Conservation (phyloP, 2,113 vertebrate species). For the Riparia riparia region DNA sequence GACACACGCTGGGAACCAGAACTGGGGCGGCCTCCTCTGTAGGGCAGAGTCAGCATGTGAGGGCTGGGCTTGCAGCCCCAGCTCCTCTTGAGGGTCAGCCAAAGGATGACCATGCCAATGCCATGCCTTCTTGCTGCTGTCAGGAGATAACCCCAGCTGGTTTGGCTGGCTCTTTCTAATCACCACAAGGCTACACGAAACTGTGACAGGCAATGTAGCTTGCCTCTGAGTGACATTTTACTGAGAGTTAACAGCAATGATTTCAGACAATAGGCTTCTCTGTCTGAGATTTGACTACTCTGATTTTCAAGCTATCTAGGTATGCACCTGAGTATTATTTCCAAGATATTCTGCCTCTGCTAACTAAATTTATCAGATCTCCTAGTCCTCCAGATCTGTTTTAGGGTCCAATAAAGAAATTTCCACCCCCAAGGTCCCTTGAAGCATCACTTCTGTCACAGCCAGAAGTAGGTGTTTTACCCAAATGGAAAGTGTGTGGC, state of each 20-base stretch:
- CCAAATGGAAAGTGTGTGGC: neutral
- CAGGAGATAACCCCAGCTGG: neutral
- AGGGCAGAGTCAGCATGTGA: rapidly evolving
- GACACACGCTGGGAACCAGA: neutral
- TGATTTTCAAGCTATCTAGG: neutral
- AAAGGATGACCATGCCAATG: neutral
- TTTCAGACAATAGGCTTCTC: neutral
- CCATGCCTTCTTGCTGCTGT: rapidly evolving
- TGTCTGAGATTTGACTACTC: neutral
- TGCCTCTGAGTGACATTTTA: neutral
- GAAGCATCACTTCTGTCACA: neutral
- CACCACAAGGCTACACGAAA: neutral
- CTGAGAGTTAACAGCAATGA: neutral
- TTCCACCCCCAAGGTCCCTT: neutral
- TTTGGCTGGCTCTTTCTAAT: neutral
- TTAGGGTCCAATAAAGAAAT: neutral
- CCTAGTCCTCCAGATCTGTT: neutral
- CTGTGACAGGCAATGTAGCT: rapidly evolving
- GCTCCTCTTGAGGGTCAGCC: neutral
- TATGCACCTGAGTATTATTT: neutral
- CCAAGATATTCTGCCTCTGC: neutral
- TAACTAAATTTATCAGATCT: neutral
- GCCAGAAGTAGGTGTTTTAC: neutral
- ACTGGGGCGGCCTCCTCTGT: neutral
- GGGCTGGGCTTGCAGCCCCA: neutral